These are phyloP conservation scores for Homalodisca vitripennis DNA, from an alignment of 1,140 invertebrate genomes.

Conservation along the genomic window DNA sequence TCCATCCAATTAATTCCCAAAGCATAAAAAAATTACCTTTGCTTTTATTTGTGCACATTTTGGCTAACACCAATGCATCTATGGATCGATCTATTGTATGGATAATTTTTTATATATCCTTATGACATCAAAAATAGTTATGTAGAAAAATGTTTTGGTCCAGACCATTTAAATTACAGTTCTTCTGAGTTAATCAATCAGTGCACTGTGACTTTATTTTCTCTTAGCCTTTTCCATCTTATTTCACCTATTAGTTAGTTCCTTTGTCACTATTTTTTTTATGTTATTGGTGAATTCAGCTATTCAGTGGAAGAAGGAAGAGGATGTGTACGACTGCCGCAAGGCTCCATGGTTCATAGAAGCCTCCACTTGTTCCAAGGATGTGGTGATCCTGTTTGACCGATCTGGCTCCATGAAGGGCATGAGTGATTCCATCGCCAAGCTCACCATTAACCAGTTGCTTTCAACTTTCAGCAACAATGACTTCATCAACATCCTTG, in stretches of 20 bases:
- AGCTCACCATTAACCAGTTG: conserved; percentile 78
- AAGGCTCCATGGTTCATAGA: conserved; percentile 93
- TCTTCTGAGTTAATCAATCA: no score
- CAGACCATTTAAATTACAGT: no score
- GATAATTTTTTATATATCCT: no score
- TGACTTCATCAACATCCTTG: conserved; percentile 93
- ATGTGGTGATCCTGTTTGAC: conserved; percentile 94
- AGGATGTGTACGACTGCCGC: conserved; percentile 81
- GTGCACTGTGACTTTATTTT: no score
- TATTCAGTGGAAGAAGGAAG: conserved; percentile 54
- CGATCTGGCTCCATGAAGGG: conserved; percentile 96
- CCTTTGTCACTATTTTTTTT: not conserved
- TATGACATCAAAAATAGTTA: no score
- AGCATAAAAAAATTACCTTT: no score
- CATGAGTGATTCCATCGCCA: conserved; percentile 71
- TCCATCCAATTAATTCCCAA: no score
- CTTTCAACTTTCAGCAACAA: conserved; percentile 97
- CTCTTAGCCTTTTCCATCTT: not conserved
- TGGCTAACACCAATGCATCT: no score
- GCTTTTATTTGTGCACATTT: no score
- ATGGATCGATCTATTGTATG: no score
- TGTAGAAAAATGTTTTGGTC: no score
- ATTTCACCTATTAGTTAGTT: not conserved
- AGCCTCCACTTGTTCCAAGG: conserved; percentile 96
- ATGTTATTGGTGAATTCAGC: conserved; percentile 46